These are phyloP conservation scores for Heterochromis multidens DNA, from an alignment of 2,113 vertebrate species.

Conservation along the genomic window DNA sequence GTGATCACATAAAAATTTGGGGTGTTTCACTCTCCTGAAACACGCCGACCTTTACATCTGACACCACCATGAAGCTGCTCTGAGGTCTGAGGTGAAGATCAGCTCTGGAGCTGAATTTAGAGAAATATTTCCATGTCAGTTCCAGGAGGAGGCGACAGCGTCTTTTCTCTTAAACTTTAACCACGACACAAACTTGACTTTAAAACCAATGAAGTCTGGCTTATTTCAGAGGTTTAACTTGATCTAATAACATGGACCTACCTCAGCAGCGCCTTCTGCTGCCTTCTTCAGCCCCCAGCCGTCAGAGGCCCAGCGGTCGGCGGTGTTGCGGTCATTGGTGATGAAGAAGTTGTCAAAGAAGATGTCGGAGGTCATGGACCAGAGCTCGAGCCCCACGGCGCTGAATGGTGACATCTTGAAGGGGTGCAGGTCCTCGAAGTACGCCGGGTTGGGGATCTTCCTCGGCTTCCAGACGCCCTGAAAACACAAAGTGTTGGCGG, in stretches of 20 bases:
- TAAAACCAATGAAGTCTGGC: not conserved
- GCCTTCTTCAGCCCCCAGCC: slow-evolving; percentile 97
- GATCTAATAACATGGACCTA: slow-evolving; percentile 39
- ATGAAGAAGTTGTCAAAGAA: slow-evolving; percentile 99
- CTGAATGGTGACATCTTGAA: slow-evolving; percentile 92
- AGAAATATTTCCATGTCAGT: too few species aligned
- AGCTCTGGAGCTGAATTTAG: too few species aligned
- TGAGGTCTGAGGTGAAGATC: not conserved
- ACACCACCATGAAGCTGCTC: not conserved
- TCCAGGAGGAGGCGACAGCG: not conserved
- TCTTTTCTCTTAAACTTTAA: not conserved
- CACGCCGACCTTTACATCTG: too few species aligned
- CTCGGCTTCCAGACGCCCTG: slow-evolving; percentile 98
- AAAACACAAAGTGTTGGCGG: not conserved
- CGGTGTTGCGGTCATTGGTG: slow-evolving; percentile 83
- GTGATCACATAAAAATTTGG: not conserved
- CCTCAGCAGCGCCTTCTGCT: slow-evolving; percentile 94
- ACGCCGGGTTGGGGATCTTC: slow-evolving; percentile 93
- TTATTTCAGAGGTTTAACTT: not conserved
- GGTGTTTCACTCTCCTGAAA: not conserved
- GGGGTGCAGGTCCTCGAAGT: slow-evolving; percentile 94
- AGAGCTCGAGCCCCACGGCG: slow-evolving; percentile 93
- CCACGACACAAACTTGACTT: not conserved
- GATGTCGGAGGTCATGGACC: slow-evolving; percentile 98
- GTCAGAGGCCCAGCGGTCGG: slow-evolving; percentile 89